phyloP scores from a whole-genome alignment of 1,140 invertebrate genomes.

The Ceratina australensis region DNA sequence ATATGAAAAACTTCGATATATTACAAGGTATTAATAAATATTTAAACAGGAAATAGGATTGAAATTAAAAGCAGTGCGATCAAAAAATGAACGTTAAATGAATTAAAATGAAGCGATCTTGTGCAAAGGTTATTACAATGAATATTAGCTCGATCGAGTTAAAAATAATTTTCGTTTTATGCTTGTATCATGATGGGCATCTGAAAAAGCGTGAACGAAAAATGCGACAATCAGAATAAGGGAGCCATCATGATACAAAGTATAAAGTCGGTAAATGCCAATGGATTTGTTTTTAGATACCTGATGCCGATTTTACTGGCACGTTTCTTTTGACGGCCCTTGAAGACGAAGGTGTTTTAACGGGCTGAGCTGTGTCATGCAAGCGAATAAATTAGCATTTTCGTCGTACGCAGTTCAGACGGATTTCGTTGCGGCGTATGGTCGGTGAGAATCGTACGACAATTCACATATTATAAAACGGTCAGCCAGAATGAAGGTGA shows the following conservation, averaged over 20 bases:
- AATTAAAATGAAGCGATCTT: conserved; percentile 16
- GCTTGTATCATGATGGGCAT: conserved; percentile 14
- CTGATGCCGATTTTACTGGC: conserved; percentile 67
- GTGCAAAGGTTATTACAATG: background rate
- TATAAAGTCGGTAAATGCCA: conserved; percentile 44
- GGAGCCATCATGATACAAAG: background rate
- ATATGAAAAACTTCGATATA: no score
- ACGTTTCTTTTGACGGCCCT: conserved; percentile 69
- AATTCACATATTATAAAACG: conserved; percentile 35
- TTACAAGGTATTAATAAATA: no score
- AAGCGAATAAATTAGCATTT: conserved; percentile 66
- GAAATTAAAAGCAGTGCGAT: conserved; percentile 19
- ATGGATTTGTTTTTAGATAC: conserved; percentile 60
- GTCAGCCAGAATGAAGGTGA: conserved; percentile 34
- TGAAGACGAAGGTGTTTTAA: conserved; percentile 60
- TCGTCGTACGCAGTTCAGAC: conserved; percentile 47
- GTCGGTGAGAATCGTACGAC: background rate
- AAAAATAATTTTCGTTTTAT: conserved; percentile 1
- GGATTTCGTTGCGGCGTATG: conserved; percentile 28
- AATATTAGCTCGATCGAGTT: conserved; percentile 2
- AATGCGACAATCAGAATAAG: background rate
- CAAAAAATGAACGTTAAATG: conserved; percentile 25
- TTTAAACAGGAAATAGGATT: background rate
- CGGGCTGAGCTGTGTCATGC: conserved; percentile 74
- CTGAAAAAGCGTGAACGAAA: no score